Percentiles rank a stretch among this genome's conserved stretches.
These are phyloP conservation scores for Heptranchias perlo DNA, from an alignment of 2,113 vertebrate genomes.

Conservation along the genomic window DNA sequence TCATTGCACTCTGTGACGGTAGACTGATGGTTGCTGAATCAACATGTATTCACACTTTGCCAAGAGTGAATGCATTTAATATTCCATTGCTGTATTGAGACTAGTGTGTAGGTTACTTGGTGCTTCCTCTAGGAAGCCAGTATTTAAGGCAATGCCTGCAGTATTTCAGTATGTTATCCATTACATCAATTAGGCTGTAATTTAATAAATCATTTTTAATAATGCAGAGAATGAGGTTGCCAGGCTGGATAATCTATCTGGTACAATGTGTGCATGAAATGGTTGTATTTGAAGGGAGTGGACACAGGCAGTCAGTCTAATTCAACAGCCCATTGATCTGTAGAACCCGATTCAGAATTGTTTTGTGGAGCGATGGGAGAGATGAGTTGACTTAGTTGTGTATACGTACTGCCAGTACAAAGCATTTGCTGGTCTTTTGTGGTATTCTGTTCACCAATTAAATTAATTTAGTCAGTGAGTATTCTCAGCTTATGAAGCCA, in stretches of 20 bases:
- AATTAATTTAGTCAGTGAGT: neutral
- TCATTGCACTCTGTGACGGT: neutral
- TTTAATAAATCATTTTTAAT: neutral
- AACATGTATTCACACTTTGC: neutral
- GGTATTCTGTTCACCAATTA: neutral
- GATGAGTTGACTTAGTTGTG: neutral
- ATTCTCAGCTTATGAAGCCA: neutral
- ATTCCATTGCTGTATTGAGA: neutral
- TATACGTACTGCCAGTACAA: neutral
- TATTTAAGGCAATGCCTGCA: neutral
- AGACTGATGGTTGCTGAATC: neutral
- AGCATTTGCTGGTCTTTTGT: neutral
- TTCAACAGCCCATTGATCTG: neutral
- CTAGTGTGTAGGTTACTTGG: neutral
- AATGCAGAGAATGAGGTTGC: neutral
- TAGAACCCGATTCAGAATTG: neutral
- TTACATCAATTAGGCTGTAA: neutral
- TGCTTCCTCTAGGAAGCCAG: neutral
- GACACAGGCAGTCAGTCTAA: no score
- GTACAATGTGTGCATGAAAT: neutral
- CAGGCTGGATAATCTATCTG: neutral
- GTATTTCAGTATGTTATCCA: conserved; percentile 20
- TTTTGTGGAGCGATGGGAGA: neutral
- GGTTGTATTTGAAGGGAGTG: neutral
- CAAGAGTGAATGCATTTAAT: neutral